Conservation (phyloP, 2,113 vertebrate genomes). For the Glareola pratincola region DNA sequence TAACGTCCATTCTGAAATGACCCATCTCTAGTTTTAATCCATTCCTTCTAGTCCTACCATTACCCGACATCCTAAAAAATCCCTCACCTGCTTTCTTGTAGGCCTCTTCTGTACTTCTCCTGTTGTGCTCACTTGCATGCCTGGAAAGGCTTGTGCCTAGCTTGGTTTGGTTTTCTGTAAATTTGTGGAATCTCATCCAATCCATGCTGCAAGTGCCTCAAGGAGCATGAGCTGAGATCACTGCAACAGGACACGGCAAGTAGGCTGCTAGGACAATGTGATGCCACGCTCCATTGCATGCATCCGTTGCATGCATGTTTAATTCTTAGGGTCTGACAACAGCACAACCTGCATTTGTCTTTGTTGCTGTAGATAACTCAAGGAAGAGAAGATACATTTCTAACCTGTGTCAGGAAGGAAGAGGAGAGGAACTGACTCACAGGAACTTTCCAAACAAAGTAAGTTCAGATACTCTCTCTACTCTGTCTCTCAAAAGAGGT, state of each 20-base stretch:
- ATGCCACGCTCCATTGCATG: neutral
- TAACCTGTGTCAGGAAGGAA: neutral
- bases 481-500: neutral
- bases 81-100: too few relatives aligned
- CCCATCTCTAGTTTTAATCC: too few relatives aligned
- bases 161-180: neutral
- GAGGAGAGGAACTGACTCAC: neutral
- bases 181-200: neutral
- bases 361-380: neutral
- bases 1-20: too few relatives aligned
- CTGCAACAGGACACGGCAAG: neutral
- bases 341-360: neutral
- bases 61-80: too few relatives aligned
- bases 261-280: neutral
- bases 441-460: neutral
- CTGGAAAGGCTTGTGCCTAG: neutral
- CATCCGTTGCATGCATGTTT: neutral
- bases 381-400: neutral
- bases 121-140: accelerated
- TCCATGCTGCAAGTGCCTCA: neutral
- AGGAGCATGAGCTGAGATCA: neutral
- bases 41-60: too few relatives aligned
- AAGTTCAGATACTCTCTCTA: neutral
- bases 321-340: neutral
- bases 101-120: neutral